A percentile compares a stretch with the other conserved stretches of the same genome.
Evolutionary conservation across 2,797 vertebrate genomes (phyloP).

Genomic region (Thamnophis elegans): DNA sequence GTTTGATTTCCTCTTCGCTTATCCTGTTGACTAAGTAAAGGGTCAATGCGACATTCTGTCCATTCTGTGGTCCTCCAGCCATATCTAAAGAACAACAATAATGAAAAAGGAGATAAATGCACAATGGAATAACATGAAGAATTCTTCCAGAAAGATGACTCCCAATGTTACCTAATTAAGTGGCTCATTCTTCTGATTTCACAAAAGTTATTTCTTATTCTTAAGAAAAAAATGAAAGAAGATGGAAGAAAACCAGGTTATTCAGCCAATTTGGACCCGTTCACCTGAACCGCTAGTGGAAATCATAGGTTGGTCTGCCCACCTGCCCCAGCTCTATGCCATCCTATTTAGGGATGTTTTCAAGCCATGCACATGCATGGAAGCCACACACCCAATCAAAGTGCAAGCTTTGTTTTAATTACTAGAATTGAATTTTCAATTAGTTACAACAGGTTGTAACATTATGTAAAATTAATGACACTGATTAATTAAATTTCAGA

Average conservation of each 20-base stretch:
- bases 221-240: neutral
- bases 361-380: too few species aligned
- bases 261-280: too few species aligned
- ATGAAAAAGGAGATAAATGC: neutral
- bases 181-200: neutral
- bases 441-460: neutral
- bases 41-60: constrained; percentile 89
- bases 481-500: neutral
- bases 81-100: constrained; percentile 72
- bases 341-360: too few species aligned
- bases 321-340: too few species aligned
- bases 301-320: too few species aligned
- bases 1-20: constrained; percentile 89
- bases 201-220: neutral
- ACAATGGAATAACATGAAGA: neutral
- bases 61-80: constrained; percentile 90
- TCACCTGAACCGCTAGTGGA: too few species aligned
- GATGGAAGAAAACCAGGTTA: neutral
- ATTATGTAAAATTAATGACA: neutral
- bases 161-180: neutral
- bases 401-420: constrained; percentile 31
- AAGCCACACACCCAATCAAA: too few species aligned
- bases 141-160: neutral
- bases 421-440: neutral
- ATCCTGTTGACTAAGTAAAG: constrained; percentile 91